Evolutionary conservation across 2,113 vertebrate species (phyloP), one percentile per base, ranked within the genome.

Genomic region (Sialia sialis): DNA sequence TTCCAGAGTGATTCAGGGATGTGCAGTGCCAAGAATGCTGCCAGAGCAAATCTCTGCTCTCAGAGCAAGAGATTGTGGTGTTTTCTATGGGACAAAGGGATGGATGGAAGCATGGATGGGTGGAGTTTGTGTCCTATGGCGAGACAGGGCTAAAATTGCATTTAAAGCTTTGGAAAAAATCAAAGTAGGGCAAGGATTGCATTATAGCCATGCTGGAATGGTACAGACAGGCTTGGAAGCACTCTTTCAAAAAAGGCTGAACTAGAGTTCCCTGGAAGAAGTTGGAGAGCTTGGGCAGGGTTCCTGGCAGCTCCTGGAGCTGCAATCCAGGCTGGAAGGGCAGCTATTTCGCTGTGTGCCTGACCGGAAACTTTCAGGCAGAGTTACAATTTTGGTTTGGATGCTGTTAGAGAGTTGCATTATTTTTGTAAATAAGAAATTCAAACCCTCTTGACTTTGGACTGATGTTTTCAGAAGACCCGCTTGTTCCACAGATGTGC

Each of bases 331-430:
- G 2, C 34, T 79, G 62, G 49, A 73, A 89, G 13, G 58, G 26
- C 11, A 79, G 74, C 7, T 72, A 9, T 60, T 95, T 78, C 56
- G n/a, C 25, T 76, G 49, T 22, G 62, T 0, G 52, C 20, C 39
- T 76, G 74, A 46, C 67, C 73, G 93, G 87, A 91, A 93, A 73
- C 11, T 64, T 68, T 23, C 41, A 84, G 74, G 58, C 87, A 95
- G 58, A 78, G 74, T 60, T 83, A 84, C 41, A 87, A 8, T 93
- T 90, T 79, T 91, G 90, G 90, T 94, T 93, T 94, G 95, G 90
- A 79, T 38, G 58, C 7, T 56, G 34, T 48, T 39, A 34, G 7
- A 22, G 56, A 84, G 48, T 39, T 49, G 58, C 66, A 13, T 82
- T 79, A 26, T 66, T 87, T 73, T 75, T 64, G 25, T 87, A 87